Percentiles rank a stretch among this genome's conserved stretches.
Conservation (phyloP, 2,888 invertebrate species). For the Uropetala carovei region DNA sequence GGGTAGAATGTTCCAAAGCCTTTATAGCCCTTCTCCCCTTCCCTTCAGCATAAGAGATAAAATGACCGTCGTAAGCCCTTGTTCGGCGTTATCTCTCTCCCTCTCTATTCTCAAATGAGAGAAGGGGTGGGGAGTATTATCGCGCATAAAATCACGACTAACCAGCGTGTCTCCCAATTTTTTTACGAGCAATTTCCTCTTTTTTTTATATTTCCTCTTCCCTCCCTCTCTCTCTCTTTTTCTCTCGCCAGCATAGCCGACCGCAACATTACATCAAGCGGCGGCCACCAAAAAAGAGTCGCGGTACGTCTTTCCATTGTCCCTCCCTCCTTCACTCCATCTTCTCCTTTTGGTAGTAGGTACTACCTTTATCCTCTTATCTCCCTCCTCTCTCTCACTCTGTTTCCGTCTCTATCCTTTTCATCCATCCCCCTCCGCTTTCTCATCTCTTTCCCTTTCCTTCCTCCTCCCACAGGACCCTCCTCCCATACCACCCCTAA, state of each 20-base stretch:
- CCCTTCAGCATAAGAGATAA: neutral
- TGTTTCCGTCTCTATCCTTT: too few relatives aligned
- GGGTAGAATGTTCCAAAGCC: neutral
- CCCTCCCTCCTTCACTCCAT: neutral
- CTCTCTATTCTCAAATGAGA: neutral
- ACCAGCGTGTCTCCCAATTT: conserved; percentile 1
- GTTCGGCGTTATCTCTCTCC: neutral
- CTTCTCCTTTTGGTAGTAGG: too few relatives aligned
- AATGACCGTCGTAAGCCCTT: neutral
- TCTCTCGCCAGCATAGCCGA: neutral
- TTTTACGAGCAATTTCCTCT: neutral
- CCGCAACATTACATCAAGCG: neutral
- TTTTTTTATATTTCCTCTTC: neutral
- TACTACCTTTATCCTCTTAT: neutral
- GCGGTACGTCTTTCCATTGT: conserved; percentile 2
- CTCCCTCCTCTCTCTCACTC: neutral
- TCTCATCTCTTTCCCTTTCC: neutral
- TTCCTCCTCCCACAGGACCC: neutral
- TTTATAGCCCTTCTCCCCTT: neutral
- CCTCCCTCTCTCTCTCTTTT: neutral
- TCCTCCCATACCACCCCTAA: neutral
- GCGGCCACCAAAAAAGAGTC: neutral
- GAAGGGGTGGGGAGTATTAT: neutral
- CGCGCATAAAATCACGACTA: conserved; percentile 7
- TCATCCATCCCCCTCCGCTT: neutral